phyloP scores from a whole-genome alignment of 2,797 vertebrate species.

The Mionectes olivaceus region DNA sequence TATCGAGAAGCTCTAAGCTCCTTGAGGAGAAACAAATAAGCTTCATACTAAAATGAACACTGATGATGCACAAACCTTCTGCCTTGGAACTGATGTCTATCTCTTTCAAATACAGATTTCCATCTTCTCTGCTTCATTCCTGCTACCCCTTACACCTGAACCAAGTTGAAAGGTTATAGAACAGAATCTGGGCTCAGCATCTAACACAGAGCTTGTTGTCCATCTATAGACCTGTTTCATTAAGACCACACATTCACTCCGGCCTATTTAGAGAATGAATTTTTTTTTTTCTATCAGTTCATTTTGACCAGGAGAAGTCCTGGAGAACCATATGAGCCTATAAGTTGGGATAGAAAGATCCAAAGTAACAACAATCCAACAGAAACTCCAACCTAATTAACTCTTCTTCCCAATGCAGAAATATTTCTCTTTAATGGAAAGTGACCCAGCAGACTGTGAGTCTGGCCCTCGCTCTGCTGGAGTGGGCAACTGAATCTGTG shows the following conservation, averaged over 20 bases:
- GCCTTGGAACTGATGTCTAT: background rate
- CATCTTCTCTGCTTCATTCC: background rate
- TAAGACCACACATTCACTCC: background rate
- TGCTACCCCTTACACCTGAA: background rate
- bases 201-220: background rate
- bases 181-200: background rate
- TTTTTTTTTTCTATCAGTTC: background rate
- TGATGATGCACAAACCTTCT: background rate
- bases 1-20: background rate
- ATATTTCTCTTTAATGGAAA: background rate
- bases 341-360: background rate
- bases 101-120: background rate
- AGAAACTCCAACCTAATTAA: background rate
- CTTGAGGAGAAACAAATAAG: background rate
- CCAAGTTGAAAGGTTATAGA: background rate
- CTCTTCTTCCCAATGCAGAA: background rate
- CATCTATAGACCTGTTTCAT: background rate
- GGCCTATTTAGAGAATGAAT: background rate
- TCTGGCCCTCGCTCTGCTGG: background rate
- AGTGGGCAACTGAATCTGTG: background rate
- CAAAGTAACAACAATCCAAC: background rate
- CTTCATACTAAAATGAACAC: background rate
- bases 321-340: background rate
- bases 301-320: background rate
- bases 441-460: background rate